These are phyloP conservation scores for Hyaena hyaena DNA, from an alignment of 2,113 vertebrate species.

Conservation along the genomic window DNA sequence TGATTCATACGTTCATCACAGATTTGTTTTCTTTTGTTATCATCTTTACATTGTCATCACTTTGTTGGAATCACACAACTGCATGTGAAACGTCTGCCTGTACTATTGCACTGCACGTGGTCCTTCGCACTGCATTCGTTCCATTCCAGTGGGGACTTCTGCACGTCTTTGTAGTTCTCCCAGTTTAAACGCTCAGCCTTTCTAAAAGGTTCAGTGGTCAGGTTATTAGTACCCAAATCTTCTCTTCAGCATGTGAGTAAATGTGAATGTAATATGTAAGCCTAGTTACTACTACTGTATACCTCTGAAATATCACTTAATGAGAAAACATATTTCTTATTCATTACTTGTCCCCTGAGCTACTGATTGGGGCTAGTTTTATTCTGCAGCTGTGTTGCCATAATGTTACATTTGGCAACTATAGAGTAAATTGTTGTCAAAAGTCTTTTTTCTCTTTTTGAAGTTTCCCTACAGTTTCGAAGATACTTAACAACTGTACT, in stretches of 20 bases:
- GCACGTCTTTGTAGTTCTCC: neutral
- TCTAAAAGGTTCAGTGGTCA: neutral
- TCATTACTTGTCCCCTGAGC: neutral
- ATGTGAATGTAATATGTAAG: neutral
- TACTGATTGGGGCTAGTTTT: neutral
- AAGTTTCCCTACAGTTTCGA: neutral
- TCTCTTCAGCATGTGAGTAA: neutral
- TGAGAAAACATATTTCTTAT: neutral
- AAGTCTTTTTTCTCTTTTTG: neutral
- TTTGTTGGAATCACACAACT: neutral
- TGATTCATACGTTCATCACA: neutral
- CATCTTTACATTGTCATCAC: neutral
- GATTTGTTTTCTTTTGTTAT: neutral
- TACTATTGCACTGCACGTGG: too few species aligned
- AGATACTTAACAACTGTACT: neutral
- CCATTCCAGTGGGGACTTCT: neutral
- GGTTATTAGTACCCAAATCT: neutral
- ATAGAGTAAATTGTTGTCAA: neutral
- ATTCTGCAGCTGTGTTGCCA: neutral
- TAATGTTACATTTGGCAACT: neutral
- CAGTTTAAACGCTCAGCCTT: slow-evolving; percentile 1
- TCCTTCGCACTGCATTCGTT: neutral
- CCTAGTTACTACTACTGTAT: rapidly evolving
- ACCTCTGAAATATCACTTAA: neutral
- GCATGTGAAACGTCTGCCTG: neutral